These are phyloP conservation scores for Papilio demoleus DNA, from an alignment of 2,888 invertebrate species.

Conservation along the genomic window DNA sequence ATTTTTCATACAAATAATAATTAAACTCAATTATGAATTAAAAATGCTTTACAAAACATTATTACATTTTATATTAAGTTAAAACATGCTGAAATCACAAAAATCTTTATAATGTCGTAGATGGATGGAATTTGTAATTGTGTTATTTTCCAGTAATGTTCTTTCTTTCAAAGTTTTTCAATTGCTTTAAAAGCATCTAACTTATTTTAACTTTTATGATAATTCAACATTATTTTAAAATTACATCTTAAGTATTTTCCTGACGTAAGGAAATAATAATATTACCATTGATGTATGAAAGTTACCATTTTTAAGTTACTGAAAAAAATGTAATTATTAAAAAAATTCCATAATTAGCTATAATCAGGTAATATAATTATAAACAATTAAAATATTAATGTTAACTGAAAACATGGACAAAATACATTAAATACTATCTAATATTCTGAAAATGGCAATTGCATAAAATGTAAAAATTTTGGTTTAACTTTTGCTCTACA, in stretches of 20 bases:
- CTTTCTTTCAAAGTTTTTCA: slow-evolving; percentile 18
- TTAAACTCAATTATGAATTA: background rate
- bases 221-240: background rate
- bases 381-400: too few species aligned
- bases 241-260: background rate
- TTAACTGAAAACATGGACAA: too few species aligned
- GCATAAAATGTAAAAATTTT: slow-evolving; percentile 24
- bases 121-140: slow-evolving; percentile 24
- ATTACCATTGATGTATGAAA: too few species aligned
- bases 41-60: background rate
- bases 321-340: too few species aligned
- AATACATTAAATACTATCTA: background rate
- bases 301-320: too few species aligned
- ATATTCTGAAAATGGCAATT: background rate
- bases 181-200: slow-evolving; percentile 18
- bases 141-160: slow-evolving; percentile 21
- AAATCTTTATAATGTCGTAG: slow-evolving; percentile 19
- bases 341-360: too few species aligned
- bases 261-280: background rate
- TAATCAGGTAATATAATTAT: too few species aligned
- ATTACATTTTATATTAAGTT: slow-evolving; percentile 9
- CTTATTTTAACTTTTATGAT: background rate
- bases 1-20: background rate
- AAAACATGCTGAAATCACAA: background rate
- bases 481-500: slow-evolving; percentile 28